Percentiles rank a stretch among this genome's conserved stretches.
These are phyloP conservation scores for Castor canadensis DNA, from an alignment of 2,113 vertebrate genomes.

Conservation along the genomic window DNA sequence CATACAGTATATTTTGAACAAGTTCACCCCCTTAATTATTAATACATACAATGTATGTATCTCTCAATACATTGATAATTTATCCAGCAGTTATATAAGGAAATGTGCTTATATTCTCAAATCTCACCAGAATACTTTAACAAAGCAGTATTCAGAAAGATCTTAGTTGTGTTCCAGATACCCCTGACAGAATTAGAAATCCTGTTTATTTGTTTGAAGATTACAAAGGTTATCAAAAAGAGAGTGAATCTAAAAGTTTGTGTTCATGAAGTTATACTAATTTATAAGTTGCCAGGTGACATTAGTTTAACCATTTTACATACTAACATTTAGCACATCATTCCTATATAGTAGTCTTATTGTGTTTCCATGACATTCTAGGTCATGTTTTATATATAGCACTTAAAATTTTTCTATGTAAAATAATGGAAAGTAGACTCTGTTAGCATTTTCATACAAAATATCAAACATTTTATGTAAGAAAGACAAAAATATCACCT, in stretches of 20 bases:
- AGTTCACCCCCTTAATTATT: no score
- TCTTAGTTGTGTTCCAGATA: not conserved
- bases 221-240: not conserved
- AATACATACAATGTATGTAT: not conserved
- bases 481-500: not conserved
- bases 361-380: not conserved
- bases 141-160: not conserved
- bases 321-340: not conserved
- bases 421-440: not conserved
- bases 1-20: no score
- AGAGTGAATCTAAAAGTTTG: not conserved
- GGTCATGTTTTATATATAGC: no score
- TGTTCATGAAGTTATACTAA: not conserved
- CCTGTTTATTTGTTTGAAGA: not conserved
- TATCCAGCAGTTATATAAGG: not conserved
- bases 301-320: not conserved
- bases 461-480: not conserved
- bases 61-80: not conserved
- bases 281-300: not conserved
- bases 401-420: not conserved
- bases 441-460: not conserved
- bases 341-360: not conserved
- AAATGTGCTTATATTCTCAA: not conserved
- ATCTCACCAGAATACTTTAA: not conserved
- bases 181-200: not conserved